Conservation (phyloP, 1,140 invertebrate species). For the Drosophila prosaltans region DNA sequence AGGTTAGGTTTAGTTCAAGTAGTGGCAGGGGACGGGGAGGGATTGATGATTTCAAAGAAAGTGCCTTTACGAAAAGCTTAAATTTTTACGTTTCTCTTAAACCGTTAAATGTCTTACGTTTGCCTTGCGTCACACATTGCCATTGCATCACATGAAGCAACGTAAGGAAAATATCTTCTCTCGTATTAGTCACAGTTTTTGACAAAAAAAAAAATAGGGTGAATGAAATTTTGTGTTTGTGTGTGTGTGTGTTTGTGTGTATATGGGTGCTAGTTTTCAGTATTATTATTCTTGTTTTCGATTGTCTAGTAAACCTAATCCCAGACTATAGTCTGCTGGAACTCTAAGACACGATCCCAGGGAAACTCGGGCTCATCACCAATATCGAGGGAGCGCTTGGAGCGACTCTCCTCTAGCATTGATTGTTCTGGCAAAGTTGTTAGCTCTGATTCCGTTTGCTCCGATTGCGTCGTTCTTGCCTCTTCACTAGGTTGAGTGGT, state of each 20-base stretch:
- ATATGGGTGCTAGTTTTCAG: slow-evolving; percentile 62
- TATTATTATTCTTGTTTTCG: slow-evolving; percentile 18
- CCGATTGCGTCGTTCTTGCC: slow-evolving; percentile 61
- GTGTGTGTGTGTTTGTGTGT: slow-evolving; percentile 36
- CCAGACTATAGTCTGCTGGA: slow-evolving; percentile 77
- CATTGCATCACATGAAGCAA: slow-evolving; percentile 10
- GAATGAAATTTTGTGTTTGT: slow-evolving; percentile 12
- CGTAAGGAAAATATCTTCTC: background rate
- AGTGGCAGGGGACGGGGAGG: slow-evolving; percentile 20
- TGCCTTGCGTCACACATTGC: slow-evolving; percentile 45
- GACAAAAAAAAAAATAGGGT: background rate
- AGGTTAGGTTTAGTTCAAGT: slow-evolving; percentile 40
- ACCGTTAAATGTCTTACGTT: slow-evolving; percentile 1
- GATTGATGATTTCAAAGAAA: slow-evolving; percentile 22
- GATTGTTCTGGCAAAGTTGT: slow-evolving; percentile 36
- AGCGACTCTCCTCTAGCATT: slow-evolving; percentile 29
- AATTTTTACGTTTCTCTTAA: slow-evolving; percentile 15
- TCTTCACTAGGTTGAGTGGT: slow-evolving; percentile 72
- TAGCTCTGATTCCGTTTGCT: slow-evolving; percentile 45
- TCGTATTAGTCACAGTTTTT: slow-evolving; percentile 4
- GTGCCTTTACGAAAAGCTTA: slow-evolving; percentile 75
- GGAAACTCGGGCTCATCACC: slow-evolving; percentile 75
- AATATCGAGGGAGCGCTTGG: slow-evolving; percentile 53
- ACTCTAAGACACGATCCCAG: slow-evolving; percentile 79
- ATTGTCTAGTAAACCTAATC: slow-evolving; percentile 43